phyloP scores from a whole-genome alignment of 1,140 invertebrate genomes.

The Zaprionus vittiger region DNA sequence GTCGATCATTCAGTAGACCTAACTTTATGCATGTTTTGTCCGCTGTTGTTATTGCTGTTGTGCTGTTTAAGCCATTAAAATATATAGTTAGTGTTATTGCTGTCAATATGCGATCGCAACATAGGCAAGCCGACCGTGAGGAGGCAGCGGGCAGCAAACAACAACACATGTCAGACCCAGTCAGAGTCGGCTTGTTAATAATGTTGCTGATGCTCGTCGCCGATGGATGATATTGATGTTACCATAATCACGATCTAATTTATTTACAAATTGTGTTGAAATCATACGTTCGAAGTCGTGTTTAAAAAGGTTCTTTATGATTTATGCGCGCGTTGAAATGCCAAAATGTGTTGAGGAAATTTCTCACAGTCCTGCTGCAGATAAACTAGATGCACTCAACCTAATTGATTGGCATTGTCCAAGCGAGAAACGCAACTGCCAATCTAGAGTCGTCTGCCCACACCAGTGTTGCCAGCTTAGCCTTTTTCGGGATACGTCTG shows the following conservation, averaged over 20 bases:
- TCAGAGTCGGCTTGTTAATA: conserved; percentile 63
- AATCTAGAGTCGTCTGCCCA: not conserved
- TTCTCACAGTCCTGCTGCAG: conserved; percentile 63
- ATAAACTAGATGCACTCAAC: conserved; percentile 12
- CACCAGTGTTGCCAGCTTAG: not conserved
- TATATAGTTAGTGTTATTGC: conserved; percentile 75
- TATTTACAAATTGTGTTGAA: conserved; percentile 83
- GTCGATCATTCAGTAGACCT: not conserved
- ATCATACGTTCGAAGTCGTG: conserved; percentile 80
- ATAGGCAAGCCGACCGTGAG: not conserved
- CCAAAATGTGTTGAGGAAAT: conserved; percentile 57
- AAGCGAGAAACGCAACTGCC: conserved; percentile 27
- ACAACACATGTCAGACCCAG: conserved; percentile 62
- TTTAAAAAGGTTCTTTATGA: conserved; percentile 78
- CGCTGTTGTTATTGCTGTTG: conserved; percentile 53
- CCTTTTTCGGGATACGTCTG: too few species aligned
- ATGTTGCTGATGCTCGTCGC: conserved; percentile 66
- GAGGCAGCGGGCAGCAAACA: conserved; percentile 11
- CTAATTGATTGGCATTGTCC: conserved; percentile 68
- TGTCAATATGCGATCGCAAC: conserved; percentile 48
- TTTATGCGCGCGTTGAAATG: conserved; percentile 75
- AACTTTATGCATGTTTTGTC: conserved; percentile 32
- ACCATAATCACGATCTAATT: conserved; percentile 82
- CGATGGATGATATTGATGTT: conserved; percentile 75
- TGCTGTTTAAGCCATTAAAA: conserved; percentile 70